Percentiles rank a stretch among this genome's conserved stretches.
Evolutionary conservation across 2,888 invertebrate genomes (phyloP).

Genomic region (Lampropteryx suffumata): DNA sequence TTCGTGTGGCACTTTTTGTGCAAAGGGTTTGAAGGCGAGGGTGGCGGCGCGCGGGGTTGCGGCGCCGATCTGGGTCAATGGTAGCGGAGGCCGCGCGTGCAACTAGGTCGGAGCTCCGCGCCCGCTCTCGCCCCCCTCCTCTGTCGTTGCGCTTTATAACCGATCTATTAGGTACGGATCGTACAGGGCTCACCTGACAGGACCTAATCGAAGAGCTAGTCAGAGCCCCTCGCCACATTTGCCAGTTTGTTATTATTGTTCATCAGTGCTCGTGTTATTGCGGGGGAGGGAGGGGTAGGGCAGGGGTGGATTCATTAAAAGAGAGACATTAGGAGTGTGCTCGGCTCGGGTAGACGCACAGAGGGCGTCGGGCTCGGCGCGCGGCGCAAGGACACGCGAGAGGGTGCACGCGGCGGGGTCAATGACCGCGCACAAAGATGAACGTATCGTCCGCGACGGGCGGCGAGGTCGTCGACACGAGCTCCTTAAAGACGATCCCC

Average conservation of each 20-base stretch:
- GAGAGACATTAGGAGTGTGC: too few relatives aligned
- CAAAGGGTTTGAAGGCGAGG: too few relatives aligned
- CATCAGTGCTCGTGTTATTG: too few relatives aligned
- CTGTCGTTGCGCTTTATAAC: neutral
- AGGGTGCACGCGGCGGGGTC: conserved; percentile 5
- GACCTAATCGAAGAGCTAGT: too few relatives aligned
- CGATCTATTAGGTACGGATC: neutral
- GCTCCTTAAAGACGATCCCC: conserved; percentile 3
- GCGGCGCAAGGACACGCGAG: conserved; percentile 18
- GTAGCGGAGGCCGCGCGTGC: conserved; percentile 45
- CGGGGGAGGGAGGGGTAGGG: too few relatives aligned
- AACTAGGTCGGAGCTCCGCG: conserved; percentile 28
- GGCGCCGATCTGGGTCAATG: conserved; percentile 55
- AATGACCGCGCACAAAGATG: conserved; percentile 6
- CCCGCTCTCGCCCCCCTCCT: too few relatives aligned
- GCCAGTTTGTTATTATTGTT: too few relatives aligned
- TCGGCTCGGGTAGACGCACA: too few relatives aligned
- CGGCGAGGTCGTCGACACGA: conserved; percentile 12
- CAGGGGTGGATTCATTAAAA: too few relatives aligned
- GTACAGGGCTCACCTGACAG: too few relatives aligned
- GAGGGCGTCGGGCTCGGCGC: conserved; percentile 4
- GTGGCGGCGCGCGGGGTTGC: conserved; percentile 43
- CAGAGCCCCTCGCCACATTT: too few relatives aligned
- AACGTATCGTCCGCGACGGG: neutral
- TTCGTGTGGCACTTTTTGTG: too few relatives aligned